A percentile compares a stretch with the other conserved stretches of the same genome.
Evolutionary conservation across 2,888 invertebrate species (phyloP).

Genomic region (Eristalis pertinax): DNA sequence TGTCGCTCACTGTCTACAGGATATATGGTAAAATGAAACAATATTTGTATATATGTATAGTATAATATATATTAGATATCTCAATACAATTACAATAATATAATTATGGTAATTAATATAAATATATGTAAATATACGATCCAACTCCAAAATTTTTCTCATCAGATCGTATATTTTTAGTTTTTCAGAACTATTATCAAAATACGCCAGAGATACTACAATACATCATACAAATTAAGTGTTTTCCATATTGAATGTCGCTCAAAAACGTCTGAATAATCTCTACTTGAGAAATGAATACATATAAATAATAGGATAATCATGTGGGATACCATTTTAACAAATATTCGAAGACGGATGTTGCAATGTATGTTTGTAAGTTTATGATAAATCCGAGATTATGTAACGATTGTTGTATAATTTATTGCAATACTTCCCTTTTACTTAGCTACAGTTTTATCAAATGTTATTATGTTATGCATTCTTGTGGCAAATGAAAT

Average conservation of each 20-base stretch:
- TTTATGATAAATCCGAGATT: neutral
- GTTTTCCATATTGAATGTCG: constrained; percentile 16
- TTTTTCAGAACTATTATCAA: constrained; percentile 66
- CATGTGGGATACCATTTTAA: constrained; percentile 7
- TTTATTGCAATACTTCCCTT: constrained; percentile 3
- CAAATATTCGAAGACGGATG: constrained; percentile 20
- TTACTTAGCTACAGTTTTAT: constrained; percentile 4
- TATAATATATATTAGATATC: constrained; percentile 54
- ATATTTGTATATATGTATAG: constrained; percentile 14
- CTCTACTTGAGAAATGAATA: constrained; percentile 54
- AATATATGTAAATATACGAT: constrained; percentile 68
- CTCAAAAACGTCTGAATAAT: constrained; percentile 45
- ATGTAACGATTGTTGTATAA: neutral
- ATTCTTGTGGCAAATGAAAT: neutral
- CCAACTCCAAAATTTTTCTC: constrained; percentile 44
- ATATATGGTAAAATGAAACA: neutral
- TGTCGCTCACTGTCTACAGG: too few relatives aligned
- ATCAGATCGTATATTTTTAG: constrained; percentile 30
- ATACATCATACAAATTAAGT: constrained; percentile 40
- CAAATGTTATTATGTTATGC: constrained; percentile 22
- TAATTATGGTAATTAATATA: constrained; percentile 52
- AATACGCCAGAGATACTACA: constrained; percentile 53
- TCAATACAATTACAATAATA: constrained; percentile 60
- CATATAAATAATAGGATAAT: constrained; percentile 33
- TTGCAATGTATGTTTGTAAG: neutral